These are phyloP conservation scores for Lithobates sylvaticus DNA, from an alignment of 2,797 vertebrate genomes.

Conservation along the genomic window DNA sequence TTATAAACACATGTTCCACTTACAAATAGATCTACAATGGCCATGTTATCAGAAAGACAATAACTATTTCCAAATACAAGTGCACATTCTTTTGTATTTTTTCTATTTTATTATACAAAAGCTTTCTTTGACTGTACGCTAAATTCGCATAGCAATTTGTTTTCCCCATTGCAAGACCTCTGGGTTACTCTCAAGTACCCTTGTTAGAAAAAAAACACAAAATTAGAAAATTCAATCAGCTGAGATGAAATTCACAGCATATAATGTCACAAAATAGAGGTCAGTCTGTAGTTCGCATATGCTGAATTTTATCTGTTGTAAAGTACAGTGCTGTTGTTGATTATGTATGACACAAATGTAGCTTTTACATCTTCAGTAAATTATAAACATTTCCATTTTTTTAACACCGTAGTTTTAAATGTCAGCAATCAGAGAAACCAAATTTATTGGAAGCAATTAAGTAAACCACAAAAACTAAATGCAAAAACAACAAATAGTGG, in stretches of 20 bases:
- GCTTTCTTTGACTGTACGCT: slow-evolving; percentile 31
- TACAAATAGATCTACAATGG: slow-evolving; percentile 39
- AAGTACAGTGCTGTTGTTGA: slow-evolving; percentile 43
- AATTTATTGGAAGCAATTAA: background rate
- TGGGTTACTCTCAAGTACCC: slow-evolving; percentile 35
- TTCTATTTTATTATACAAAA: slow-evolving; percentile 31
- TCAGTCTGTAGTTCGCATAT: slow-evolving; percentile 33
- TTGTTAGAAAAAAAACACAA: slow-evolving; percentile 25
- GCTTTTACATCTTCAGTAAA: slow-evolving; percentile 1
- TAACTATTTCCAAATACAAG: slow-evolving; percentile 39
- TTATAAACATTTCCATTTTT: slow-evolving; percentile 23
- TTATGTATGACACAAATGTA: slow-evolving; percentile 36
- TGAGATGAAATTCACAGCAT: slow-evolving; percentile 42
- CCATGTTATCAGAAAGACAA: slow-evolving; percentile 43
- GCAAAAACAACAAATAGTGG: background rate
- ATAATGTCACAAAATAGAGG: slow-evolving; percentile 49
- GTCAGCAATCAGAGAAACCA: background rate
- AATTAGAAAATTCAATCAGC: slow-evolving; percentile 60
- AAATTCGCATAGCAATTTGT: slow-evolving; percentile 53
- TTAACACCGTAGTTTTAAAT: background rate
- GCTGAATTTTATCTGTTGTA: background rate
- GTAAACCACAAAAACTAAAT: background rate
- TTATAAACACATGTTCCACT: slow-evolving; percentile 55
- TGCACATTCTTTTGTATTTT: slow-evolving; percentile 38
- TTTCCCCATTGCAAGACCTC: slow-evolving; percentile 40